phyloP scores from a whole-genome alignment of 2,888 invertebrate species.

The Tetragonula carbonaria region DNA sequence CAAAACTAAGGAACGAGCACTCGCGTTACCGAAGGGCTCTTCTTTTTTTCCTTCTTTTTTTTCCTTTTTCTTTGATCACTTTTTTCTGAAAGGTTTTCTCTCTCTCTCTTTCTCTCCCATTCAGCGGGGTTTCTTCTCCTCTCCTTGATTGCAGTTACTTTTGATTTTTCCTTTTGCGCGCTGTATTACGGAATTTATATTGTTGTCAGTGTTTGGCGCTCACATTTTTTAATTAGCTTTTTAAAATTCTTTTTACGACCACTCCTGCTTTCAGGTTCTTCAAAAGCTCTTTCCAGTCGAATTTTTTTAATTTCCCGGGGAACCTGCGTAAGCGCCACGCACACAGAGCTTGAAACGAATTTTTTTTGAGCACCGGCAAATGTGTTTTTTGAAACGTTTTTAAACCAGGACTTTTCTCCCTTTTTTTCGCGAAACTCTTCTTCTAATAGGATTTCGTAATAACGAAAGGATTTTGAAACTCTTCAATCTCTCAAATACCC shows the following conservation, averaged over 20 bases:
- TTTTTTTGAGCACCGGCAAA: background rate
- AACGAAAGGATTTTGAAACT: too few relatives aligned
- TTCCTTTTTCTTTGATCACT: background rate
- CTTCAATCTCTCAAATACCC: too few relatives aligned
- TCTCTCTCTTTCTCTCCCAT: background rate
- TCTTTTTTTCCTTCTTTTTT: background rate
- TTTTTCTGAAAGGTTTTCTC: background rate
- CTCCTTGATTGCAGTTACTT: background rate
- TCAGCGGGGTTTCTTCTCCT: background rate
- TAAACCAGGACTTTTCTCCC: background rate
- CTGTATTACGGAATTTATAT: background rate
- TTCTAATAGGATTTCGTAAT: background rate
- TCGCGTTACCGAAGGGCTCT: background rate
- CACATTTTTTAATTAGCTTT: background rate
- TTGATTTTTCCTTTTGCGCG: background rate
- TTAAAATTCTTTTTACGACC: background rate
- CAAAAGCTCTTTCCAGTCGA: background rate
- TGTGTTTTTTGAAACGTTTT: background rate
- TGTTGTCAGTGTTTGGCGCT: background rate
- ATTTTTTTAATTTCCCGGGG: background rate
- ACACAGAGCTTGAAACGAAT: background rate
- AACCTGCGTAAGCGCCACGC: background rate
- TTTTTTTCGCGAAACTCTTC: background rate
- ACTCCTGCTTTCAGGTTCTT: background rate
- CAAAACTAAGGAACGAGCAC: constrained; percentile 1